Evolutionary conservation across 2,113 vertebrate species (phyloP).

Genomic region (Antidorcas marsupialis): DNA sequence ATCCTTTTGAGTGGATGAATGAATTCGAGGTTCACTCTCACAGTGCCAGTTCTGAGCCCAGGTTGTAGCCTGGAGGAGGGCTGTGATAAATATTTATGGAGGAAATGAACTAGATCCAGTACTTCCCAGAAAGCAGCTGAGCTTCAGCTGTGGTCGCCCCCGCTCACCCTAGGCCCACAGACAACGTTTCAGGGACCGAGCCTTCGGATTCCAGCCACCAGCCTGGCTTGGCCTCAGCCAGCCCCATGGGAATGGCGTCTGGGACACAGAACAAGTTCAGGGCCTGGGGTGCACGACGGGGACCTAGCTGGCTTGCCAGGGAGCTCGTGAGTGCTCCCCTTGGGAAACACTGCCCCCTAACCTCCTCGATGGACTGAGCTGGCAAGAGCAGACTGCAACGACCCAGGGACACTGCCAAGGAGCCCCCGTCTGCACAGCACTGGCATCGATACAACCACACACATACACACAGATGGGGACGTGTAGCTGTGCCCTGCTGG

Average conservation of each 20-base stretch:
- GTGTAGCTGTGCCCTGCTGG: background rate
- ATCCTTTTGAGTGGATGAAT: background rate
- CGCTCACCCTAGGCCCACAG: background rate
- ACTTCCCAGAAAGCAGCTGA: background rate
- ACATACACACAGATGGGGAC: background rate
- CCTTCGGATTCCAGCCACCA: background rate
- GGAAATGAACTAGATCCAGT: background rate
- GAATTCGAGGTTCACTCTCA: background rate
- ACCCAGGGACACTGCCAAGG: background rate
- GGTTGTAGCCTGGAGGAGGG: background rate
- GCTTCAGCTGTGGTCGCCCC: background rate
- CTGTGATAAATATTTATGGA: background rate
- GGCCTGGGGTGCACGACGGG: accelerated
- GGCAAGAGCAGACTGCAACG: accelerated
- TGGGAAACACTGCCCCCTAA: background rate
- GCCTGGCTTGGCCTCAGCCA: background rate
- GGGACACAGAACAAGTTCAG: background rate
- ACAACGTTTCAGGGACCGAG: background rate
- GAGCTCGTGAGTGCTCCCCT: background rate
- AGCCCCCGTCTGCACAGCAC: accelerated
- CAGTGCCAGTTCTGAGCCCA: background rate
- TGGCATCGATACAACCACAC: background rate
- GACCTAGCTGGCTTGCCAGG: background rate
- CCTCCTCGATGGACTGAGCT: background rate
- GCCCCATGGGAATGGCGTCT: background rate